A percentile compares a stretch with the other conserved stretches of the same genome.
phyloP scores from a whole-genome alignment of 2,888 invertebrate species.

The Blomia tropicalis region DNA sequence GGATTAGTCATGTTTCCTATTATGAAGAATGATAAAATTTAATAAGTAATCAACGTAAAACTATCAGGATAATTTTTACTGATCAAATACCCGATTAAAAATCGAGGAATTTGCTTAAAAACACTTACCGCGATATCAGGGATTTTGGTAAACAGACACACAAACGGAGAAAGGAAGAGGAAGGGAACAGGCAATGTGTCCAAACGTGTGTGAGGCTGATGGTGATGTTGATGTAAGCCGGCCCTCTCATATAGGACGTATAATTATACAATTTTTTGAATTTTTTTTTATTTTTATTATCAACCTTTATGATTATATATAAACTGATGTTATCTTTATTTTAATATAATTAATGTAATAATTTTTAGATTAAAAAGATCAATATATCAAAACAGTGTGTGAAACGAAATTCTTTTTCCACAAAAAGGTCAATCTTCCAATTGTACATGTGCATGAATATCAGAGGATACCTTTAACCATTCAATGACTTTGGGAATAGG shows the following conservation, averaged over 20 bases:
- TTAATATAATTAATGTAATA: too few relatives aligned
- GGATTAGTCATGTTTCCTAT: constrained; percentile 80
- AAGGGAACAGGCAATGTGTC: neutral
- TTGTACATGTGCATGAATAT: constrained; percentile 13
- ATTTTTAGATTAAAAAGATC: too few relatives aligned
- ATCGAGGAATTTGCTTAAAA: neutral
- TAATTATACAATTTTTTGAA: too few relatives aligned
- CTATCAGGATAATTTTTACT: neutral
- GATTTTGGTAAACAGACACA: neutral
- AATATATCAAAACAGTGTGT: too few relatives aligned
- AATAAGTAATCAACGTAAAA: neutral
- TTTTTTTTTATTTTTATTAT: too few relatives aligned
- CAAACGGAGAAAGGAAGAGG: neutral
- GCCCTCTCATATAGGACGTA: too few relatives aligned
- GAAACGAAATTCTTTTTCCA: too few relatives aligned
- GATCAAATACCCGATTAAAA: neutral
- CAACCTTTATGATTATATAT: too few relatives aligned
- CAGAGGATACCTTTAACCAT: neutral
- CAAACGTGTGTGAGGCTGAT: too few relatives aligned
- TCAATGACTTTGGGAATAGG: neutral
- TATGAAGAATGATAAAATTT: neutral
- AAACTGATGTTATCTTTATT: too few relatives aligned
- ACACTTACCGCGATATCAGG: neutral
- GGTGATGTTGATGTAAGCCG: too few relatives aligned
- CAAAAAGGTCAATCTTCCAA: neutral